Percentiles rank a stretch among this genome's conserved stretches.
Conservation (phyloP, 2,797 vertebrate species). For the Hirundo rustica region DNA sequence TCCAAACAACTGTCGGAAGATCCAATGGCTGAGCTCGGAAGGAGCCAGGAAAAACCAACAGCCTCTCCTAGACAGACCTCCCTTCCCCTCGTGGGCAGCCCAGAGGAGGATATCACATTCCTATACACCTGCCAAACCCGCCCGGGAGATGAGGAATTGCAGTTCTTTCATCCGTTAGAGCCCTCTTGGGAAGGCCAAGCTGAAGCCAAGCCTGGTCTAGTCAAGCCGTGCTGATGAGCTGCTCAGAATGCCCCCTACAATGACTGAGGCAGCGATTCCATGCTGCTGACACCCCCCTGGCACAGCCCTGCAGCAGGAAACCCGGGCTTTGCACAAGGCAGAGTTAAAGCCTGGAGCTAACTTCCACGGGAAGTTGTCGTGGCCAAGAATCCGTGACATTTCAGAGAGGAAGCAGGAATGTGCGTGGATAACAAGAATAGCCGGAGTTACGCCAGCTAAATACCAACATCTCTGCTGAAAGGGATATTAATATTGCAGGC, state of each 20-base stretch:
- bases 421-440: not conserved
- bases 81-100: not conserved
- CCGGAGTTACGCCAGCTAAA: conserved; percentile 2
- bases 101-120: not conserved
- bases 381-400: conserved; percentile 50
- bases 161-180: not conserved
- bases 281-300: not conserved
- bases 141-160: not conserved
- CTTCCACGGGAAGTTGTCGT: not conserved
- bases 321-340: not conserved
- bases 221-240: rapidly evolving
- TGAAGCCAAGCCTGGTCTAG: not conserved
- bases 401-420: conserved; percentile 1
- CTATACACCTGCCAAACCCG: not conserved
- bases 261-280: not conserved
- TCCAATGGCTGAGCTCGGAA: rapidly evolving
- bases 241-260: not conserved
- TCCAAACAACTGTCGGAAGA: not conserved
- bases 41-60: not conserved
- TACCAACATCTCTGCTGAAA: not conserved
- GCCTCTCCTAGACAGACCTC: not conserved
- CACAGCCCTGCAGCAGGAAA: not conserved
- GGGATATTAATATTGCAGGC: not conserved
- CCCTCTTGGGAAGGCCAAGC: not conserved
- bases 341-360: not conserved